phyloP scores from a whole-genome alignment of 2,888 invertebrate species.

The Pyralis farinalis region DNA sequence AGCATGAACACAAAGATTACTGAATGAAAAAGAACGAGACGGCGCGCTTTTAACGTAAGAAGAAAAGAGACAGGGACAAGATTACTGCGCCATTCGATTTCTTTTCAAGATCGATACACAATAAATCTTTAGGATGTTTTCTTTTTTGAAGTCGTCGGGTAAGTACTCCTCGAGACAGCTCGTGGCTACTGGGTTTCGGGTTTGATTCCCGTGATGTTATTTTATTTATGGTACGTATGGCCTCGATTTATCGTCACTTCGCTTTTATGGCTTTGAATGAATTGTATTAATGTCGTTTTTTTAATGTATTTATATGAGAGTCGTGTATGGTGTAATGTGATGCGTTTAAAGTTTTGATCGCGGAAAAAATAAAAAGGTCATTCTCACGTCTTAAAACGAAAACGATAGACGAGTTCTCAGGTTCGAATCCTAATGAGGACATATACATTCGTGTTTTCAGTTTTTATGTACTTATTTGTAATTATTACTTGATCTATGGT shows the following conservation, averaged over 20 bases:
- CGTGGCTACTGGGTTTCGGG: constrained; percentile 56
- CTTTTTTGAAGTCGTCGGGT: constrained; percentile 41
- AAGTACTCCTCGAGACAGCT: constrained; percentile 54
- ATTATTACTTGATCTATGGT: too few relatives aligned
- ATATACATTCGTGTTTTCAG: too few relatives aligned
- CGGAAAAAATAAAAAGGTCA: not conserved
- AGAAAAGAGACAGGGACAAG: constrained; percentile 29
- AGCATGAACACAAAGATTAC: constrained; percentile 36
- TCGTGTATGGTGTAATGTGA: not conserved
- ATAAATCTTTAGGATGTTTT: constrained; percentile 58
- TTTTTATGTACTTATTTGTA: too few relatives aligned
- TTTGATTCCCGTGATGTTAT: constrained; percentile 34
- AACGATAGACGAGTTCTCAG: too few relatives aligned
- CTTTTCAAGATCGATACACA: constrained; percentile 65
- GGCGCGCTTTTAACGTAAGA: constrained; percentile 12
- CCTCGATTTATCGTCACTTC: constrained; percentile 49
- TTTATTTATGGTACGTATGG: constrained; percentile 39
- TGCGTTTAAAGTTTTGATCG: constrained; percentile 3
- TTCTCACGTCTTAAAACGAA: too few relatives aligned
- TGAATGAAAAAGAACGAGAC: constrained; percentile 49
- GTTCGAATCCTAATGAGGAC: too few relatives aligned
- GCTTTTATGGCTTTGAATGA: constrained; percentile 41
- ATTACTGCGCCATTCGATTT: constrained; percentile 55
- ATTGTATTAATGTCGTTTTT: constrained; percentile 42
- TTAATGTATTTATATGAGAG: constrained; percentile 5